Evolutionary conservation across 2,888 invertebrate species (phyloP), one percentile per base, ranked within the genome.

Genomic region (Rhingia campestris): DNA sequence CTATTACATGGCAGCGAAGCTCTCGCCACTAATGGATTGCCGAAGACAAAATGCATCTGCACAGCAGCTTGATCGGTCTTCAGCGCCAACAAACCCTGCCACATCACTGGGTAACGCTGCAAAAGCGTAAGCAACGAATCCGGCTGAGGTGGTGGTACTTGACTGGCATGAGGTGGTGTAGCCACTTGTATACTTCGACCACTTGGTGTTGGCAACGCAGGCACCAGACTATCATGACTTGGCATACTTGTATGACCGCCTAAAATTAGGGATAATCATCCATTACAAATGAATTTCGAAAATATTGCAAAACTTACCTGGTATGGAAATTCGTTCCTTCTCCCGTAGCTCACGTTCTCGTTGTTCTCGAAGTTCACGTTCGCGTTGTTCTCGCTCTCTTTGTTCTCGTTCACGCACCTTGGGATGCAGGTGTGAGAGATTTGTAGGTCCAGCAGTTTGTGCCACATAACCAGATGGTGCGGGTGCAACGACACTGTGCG

Each of bases 31-130:
- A 94, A 93, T 7, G 96, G 96, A 93, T 97, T 98, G 74, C 99
- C 99, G 88, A 97, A 97, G 86, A 99, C 97, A 92, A 97, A 98
- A 92, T 99, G 98, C 99, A 99, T 99, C 93, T 99, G 99, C 54
- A 99, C 99, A 35, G 97, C 97, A 5, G 98, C 98, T 88, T 97
- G 96, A 92, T 99, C 99, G 91, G 98, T 99, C 93, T 99, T 99
- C 87, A 99, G 93, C 0, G 97, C 98, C 87, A 99, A 92, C 81
- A 97, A 92, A 0, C 99, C 98, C 92, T 98, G 98, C 99, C 99
- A 99, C 96, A 98, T 97, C 54, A 98, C 96, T 7, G 98, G 98
- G 92, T 98, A 98, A 76, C 97, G 95, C 95, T 98, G 94, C 6
- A 97, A 92, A 67, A 97, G 91, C 93, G 95, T 96, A 87, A 96